Conservation (phyloP, 2,797 vertebrate species). For the Sebastolobus alascanus region DNA sequence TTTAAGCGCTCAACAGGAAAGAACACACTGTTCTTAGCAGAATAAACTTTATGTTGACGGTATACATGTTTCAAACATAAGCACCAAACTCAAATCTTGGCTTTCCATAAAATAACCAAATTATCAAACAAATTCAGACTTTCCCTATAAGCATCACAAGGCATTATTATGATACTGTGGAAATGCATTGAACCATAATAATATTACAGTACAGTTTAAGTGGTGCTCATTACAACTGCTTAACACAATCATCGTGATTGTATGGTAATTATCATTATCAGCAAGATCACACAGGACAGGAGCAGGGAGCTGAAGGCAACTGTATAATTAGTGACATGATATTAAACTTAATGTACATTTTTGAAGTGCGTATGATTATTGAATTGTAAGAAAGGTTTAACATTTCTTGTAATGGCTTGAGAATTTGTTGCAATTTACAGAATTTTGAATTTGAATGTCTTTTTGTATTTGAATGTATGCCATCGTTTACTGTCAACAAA, state of each 20-base stretch:
- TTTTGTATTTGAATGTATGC: no score
- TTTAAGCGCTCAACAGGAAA: neutral
- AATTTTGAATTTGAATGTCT: neutral
- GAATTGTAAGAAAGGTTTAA: neutral
- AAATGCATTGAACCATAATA: constrained; percentile 14
- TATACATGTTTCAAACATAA: neutral
- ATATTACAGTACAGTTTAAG: constrained; percentile 13
- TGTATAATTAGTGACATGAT: constrained; percentile 7
- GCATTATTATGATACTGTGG: neutral
- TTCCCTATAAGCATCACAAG: neutral
- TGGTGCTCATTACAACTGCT: constrained; percentile 25
- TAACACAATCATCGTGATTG: constrained; percentile 13
- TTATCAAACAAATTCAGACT: neutral
- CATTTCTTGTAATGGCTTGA: neutral
- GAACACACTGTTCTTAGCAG: neutral
- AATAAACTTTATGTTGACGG: neutral
- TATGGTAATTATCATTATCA: constrained; percentile 32
- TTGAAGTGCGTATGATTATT: neutral
- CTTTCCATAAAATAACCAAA: neutral
- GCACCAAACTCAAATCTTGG: neutral
- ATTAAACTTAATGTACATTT: neutral
- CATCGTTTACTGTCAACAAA: no score
- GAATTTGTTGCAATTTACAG: neutral
- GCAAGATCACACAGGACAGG: constrained; percentile 21
- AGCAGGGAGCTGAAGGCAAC: neutral